phyloP scores from a whole-genome alignment of 2,113 vertebrate genomes.

The Bos javanicus region DNA sequence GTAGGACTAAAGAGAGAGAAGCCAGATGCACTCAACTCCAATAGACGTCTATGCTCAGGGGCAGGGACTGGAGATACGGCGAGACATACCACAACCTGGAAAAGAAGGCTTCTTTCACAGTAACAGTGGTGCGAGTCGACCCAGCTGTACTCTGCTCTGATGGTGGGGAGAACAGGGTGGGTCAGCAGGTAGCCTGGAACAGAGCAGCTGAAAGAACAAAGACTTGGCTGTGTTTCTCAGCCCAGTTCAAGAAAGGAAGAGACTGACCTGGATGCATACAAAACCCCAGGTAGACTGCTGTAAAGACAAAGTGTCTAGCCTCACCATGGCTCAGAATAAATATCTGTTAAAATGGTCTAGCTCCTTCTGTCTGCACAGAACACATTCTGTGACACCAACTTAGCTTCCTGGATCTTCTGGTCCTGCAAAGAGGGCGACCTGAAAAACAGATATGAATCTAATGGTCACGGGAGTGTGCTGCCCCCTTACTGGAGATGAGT shows the following conservation, averaged over 20 bases:
- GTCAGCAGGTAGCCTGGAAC: not conserved
- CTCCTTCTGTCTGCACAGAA: not conserved
- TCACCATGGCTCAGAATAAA: not conserved
- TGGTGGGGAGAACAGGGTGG: not conserved
- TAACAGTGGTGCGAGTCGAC: not conserved
- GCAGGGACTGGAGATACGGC: not conserved
- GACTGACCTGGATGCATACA: not conserved
- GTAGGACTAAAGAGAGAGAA: not conserved
- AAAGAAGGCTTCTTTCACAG: not conserved
- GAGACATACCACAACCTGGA: rapidly evolving
- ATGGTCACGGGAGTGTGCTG: rapidly evolving
- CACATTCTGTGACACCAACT: not conserved
- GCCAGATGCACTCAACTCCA: no score
- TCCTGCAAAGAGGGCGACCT: not conserved
- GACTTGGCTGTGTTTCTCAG: not conserved
- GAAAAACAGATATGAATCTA: not conserved
- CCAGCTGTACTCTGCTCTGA: not conserved
- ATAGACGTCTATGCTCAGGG: rapidly evolving
- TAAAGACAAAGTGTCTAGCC: not conserved
- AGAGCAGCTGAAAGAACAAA: not conserved
- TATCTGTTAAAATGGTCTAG: not conserved
- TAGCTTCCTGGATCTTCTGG: not conserved
- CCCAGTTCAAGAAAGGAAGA: not conserved
- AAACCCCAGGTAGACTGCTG: not conserved
- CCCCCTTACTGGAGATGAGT: rapidly evolving